Evolutionary conservation across 2,113 vertebrate genomes (phyloP), one percentile per base, ranked within the genome.

Genomic region (Stegastes partitus): DNA sequence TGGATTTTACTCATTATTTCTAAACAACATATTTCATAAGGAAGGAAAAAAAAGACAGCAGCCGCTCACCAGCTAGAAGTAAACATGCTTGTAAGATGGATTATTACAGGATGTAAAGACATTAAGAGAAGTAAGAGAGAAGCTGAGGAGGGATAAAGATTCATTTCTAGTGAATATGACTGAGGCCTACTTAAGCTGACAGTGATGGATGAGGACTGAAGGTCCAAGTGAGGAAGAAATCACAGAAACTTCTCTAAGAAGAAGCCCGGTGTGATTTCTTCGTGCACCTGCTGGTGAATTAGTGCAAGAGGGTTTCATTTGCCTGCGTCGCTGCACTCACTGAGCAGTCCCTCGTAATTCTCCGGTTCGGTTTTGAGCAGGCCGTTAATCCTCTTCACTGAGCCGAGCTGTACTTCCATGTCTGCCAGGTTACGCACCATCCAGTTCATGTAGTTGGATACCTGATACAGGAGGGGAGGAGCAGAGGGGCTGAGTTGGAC

Each of bases 401-500:
- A 97, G 68, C 97, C 98, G 64, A 99, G 93, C 91, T 99, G 98
- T 23, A 99, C 97, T 89, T 99, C 98, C 96, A 99, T 99, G 91
- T 99, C 98, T 5, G 98, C 98, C 92, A 99, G 94, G 88, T 99
- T 99, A 77, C 98, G 96, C 92, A 99, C 98, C 98, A 99, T 98
- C 98, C 98, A 99, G 85, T 99, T 99, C 94, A 99, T 94, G 82
- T 99, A 99, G 93, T 99, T 99, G 51, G 98, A 99, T 70, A 99
- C 97, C 98, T 99, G 88, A 34, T 14, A 80, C 54, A 39, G 0
- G 16, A 67, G 18, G n/a, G 42, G 28, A 19, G 25, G 19, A 11
- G 61, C 16, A 39, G 22, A 44, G 53, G 7, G 21, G 45, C 21
- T 2, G 0, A 55, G 37, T 8, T 15, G 51, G 28, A 42, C 39